phyloP scores from a whole-genome alignment of 2,888 invertebrate species.

The Ariolimax columbianus region DNA sequence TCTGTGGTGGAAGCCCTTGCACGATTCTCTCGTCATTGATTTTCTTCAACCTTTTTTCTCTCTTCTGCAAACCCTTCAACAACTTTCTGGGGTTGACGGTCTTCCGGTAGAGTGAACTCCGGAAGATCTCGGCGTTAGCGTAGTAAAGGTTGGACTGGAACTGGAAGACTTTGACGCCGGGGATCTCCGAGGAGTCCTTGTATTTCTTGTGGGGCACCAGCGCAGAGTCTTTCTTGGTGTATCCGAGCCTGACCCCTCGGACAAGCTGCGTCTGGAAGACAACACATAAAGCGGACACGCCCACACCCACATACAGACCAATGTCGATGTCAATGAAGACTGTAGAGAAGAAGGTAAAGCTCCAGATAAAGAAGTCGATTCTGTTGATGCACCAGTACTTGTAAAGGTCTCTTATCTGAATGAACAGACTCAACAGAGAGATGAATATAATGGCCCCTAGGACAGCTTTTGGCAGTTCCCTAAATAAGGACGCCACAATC shows the following conservation, averaged over 20 bases:
- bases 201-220: constrained; percentile 66
- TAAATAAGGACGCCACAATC: constrained; percentile 73
- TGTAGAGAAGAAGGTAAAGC: constrained; percentile 68
- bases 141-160: constrained; percentile 75
- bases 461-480: constrained; percentile 73
- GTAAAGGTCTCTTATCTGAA: constrained; percentile 85
- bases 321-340: constrained; percentile 75
- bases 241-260: constrained; percentile 69
- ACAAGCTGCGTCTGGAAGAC: constrained; percentile 73
- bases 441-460: constrained; percentile 79
- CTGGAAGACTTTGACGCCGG: constrained; percentile 72
- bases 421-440: constrained; percentile 79
- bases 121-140: constrained; percentile 76
- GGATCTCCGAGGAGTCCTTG: constrained; percentile 65
- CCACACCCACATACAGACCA: constrained; percentile 75
- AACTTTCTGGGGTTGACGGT: constrained; percentile 73
- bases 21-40: constrained; percentile 31
- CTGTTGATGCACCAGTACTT: constrained; percentile 88
- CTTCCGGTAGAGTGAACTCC: constrained; percentile 67
- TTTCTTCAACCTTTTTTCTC: constrained; percentile 55
- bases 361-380: constrained; percentile 84
- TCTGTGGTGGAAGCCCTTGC: constrained; percentile 42
- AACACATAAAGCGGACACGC: constrained; percentile 70
- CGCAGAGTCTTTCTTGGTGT: constrained; percentile 64
- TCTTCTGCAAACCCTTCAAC: constrained; percentile 69